phyloP scores from a whole-genome alignment of 1,140 invertebrate species.

The Callitettix versicolor region DNA sequence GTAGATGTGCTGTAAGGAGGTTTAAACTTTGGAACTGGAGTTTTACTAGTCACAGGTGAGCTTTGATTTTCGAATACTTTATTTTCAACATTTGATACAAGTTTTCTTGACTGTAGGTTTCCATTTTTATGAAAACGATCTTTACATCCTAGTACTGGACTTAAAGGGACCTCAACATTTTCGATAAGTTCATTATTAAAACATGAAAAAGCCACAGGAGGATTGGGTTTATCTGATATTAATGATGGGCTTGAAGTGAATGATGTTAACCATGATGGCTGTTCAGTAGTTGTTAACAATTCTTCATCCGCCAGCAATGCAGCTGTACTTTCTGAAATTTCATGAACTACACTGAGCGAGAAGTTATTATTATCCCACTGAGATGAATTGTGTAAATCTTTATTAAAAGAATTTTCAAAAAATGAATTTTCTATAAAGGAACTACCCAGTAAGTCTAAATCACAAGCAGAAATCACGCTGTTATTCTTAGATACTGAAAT shows the following conservation, averaged over 20 bases:
- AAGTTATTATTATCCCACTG: neutral
- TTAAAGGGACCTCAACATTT: constrained; percentile 1
- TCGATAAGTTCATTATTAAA: constrained; percentile 4
- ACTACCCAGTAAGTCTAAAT: neutral
- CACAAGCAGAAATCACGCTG: constrained; percentile 7
- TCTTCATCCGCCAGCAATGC: constrained; percentile 29
- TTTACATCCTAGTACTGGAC: neutral
- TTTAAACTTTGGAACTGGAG: neutral
- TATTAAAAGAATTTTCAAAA: neutral
- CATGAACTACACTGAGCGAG: constrained; percentile 15
- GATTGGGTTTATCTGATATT: neutral
- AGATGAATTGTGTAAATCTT: neutral
- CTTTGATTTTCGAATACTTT: neutral
- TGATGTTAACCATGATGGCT: constrained; percentile 16
- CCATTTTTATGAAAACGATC: neutral
- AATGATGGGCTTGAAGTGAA: constrained; percentile 18
- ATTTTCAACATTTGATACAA: neutral
- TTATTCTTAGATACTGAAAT: neutral
- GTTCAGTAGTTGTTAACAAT: constrained; percentile 4
- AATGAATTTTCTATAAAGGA: neutral
- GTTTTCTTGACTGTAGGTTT: neutral
- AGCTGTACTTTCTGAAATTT: constrained; percentile 23
- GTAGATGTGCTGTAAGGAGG: neutral
- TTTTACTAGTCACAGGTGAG: neutral
- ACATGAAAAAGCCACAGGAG: constrained; percentile 9